A percentile compares a stretch with the other conserved stretches of the same genome.
Evolutionary conservation across 2,113 vertebrate species (phyloP).

Genomic region (Corvus hawaiiensis): DNA sequence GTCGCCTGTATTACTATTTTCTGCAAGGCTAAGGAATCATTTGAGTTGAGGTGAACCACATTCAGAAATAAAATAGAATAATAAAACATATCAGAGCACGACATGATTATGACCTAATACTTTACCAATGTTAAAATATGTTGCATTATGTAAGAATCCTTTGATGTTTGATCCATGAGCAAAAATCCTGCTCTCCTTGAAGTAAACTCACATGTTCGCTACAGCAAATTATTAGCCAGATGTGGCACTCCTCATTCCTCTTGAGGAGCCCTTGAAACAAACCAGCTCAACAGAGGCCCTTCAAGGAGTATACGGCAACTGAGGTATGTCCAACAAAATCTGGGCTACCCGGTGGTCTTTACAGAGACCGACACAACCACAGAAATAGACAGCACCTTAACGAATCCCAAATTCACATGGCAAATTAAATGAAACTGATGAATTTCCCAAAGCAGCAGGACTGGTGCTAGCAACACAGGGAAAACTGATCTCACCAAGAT

Average conservation of each 20-base stretch:
- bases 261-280: not conserved
- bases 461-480: not conserved
- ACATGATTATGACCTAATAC: not conserved
- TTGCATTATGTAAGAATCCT: not conserved
- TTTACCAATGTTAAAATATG: not conserved
- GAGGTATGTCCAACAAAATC: not conserved
- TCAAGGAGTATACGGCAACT: not conserved
- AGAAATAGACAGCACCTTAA: not conserved
- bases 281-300: not conserved
- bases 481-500: not conserved
- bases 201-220: not conserved
- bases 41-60: not conserved
- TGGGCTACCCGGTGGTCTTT: not conserved
- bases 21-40: not conserved
- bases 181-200: not conserved
- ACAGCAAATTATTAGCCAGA: not conserved
- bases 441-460: not conserved
- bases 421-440: not conserved
- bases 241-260: not conserved
- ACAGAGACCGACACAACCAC: not conserved
- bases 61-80: constrained; percentile 21
- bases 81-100: not conserved
- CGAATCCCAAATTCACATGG: not conserved
- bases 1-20: not conserved
- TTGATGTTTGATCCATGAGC: constrained; percentile 12